Evolutionary conservation across 2,113 vertebrate genomes (phyloP), one percentile per base, ranked within the genome.

Genomic region (Merops nubicus): DNA sequence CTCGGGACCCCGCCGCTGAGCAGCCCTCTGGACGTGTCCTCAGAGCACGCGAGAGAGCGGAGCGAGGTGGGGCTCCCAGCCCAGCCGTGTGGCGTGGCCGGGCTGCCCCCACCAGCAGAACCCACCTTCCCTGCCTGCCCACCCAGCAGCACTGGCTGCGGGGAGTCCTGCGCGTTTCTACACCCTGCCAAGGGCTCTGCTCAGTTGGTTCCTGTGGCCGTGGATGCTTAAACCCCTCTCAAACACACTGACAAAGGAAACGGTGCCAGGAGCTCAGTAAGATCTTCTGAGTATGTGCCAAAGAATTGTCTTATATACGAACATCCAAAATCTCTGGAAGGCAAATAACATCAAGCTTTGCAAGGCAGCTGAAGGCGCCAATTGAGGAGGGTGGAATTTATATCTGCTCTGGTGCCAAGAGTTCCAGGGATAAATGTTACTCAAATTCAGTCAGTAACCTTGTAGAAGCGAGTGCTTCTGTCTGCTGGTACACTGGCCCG

Each of bases 41-140:
- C 42, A 23, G 70, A 57, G 60, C 59, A 43, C 34, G 56, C 0
- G 0, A 0, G 0, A 40, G 16, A 68, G 59, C n/a, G n/a, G 47
- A 38, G 10, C 9, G 9, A n/a, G 0, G 0, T 42, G n/a, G 50
- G 31, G 40, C n/a, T 63, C 33, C 34, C 53, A 13, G 48, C 54
- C 31, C 40, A 33, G 69, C 47, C 64, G 43, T 40, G 17, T 29
- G 11, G 45, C 16, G 53, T 62, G 64, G 40, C 23, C 5, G 12
- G 51, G 72, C 29, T 89, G 26, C 26, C 45, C 60, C 20, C 36
- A 1, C n/a, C 36, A 42, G 38, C 63, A 54, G 72, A 29, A 64
- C 64, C 14, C 0, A 0, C 20, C 20, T 45, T 75, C 31, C 2
- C 40, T 73, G 76, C 83, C 54, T 1, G 1, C 47, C 36, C 17